Percentiles rank a stretch among this genome's conserved stretches.
phyloP scores from a whole-genome alignment of 2,888 invertebrate species.

The Teleogryllus oceanicus region DNA sequence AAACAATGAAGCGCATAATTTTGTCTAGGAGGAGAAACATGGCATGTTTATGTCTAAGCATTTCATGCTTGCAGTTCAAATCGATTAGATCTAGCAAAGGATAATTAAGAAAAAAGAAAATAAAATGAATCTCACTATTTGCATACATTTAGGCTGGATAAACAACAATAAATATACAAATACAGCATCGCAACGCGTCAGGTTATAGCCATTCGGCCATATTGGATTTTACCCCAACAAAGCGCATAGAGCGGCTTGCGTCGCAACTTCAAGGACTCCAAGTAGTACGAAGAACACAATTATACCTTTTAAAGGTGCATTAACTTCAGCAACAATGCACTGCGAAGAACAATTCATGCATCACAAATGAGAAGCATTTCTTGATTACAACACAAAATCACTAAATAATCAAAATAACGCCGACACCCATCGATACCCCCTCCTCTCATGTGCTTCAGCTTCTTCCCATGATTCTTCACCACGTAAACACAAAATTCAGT shows the following conservation, averaged over 20 bases:
- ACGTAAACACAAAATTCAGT: not conserved
- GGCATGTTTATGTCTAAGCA: too few relatives aligned
- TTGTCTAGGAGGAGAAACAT: too few relatives aligned
- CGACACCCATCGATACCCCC: slow-evolving; percentile 20
- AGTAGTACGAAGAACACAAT: not conserved
- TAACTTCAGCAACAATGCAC: slow-evolving; percentile 6
- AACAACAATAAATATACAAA: not conserved
- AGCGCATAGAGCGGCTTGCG: slow-evolving; percentile 24
- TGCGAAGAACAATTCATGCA: slow-evolving; percentile 2
- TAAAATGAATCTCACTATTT: too few relatives aligned
- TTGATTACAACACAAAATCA: not conserved
- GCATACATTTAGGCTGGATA: too few relatives aligned
- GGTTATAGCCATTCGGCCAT: slow-evolving; percentile 27
- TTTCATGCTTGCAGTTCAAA: too few relatives aligned
- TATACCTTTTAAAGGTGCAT: not conserved
- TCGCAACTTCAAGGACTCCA: not conserved
- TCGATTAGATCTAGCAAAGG: too few relatives aligned
- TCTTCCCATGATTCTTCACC: slow-evolving; percentile 22
- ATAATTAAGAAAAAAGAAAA: too few relatives aligned
- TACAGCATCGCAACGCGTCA: not conserved
- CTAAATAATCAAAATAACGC: not conserved
- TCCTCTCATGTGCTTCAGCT: slow-evolving; percentile 26
- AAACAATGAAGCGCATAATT: too few relatives aligned
- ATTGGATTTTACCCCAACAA: slow-evolving; percentile 31
- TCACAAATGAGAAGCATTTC: not conserved